Evolutionary conservation across 2,797 vertebrate species (phyloP), one percentile per base, ranked within the genome.

Genomic region (Gobio occitaniae): DNA sequence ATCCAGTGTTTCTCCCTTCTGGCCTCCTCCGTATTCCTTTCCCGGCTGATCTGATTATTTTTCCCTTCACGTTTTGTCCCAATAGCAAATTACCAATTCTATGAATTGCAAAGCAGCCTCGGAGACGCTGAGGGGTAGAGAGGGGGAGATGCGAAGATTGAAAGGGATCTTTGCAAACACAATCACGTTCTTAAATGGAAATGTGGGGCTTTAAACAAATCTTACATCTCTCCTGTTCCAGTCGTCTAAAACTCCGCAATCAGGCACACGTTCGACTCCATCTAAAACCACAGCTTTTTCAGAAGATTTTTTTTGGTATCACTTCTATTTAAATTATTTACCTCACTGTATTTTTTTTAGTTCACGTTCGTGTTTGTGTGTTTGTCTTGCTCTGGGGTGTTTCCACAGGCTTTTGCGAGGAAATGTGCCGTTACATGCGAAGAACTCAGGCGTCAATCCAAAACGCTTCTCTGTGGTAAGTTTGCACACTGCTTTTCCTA

Each of bases 11-110:
- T 93, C 92, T 88, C 82, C 87, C 89, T 94, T 87, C 92, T 91
- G 93, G 92, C 92, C 94, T 92, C 92, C 91, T 93, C 92, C 91
- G 91, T 91, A 89, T 93, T 92, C 93, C 94, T 94, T 94, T 94
- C 93, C 93, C 93, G 93, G 94, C 94, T 96, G 94, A 95, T 96
- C 96, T 96, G 96, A 97, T 97, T 97, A 96, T 96, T 96, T 97
- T 97, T 96, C 96, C 94, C 95, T 96, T 96, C 96, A 96, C 96
- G 96, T 97, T 96, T 96, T 96, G 95, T 96, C 96, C 96, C 96
- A 96, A 96, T 96, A 96, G 96, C 96, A 96, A 97, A 97, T 97
- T 97, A 97, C 96, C 96, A 96, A 96, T 97, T 96, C 96, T 96
- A 96, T 97, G 96, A 96, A 96, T 97, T 97, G 96, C 96, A 97